Base-by-base conservation (phyloP, 2,113 vertebrate genomes). In the Corythaixoides concolor region DNA sequence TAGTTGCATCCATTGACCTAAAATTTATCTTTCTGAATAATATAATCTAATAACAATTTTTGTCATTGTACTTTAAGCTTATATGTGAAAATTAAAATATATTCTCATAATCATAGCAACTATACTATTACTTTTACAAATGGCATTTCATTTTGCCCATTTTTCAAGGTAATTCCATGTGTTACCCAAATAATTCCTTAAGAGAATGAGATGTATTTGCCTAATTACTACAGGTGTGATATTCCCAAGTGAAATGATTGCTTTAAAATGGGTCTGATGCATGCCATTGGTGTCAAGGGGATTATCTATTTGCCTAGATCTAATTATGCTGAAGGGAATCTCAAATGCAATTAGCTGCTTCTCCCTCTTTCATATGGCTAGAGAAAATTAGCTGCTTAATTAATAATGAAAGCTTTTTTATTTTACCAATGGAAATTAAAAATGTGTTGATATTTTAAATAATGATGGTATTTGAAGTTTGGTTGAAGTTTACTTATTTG, bases 291-390 rank as follows among this genome's bases (percentile, higher is more conserved):
- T 88, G 75, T 88, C 90, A 93, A 86, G 92, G 76, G 88, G 62
- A 95, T 96, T 93, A 93, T 96, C 83, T 90, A 19, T 91, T 95
- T 96, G 72, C 68, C 85, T 80, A 82, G 75, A 90, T 96, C 90
- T 95, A 96, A 95, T 94, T 95, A 74, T 81, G 85, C 66, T 84
- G 88, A 86, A 93, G 79, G 76, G 64, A 93, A 88, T 75, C 79
- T 93, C 83, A 93, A 86, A 89, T 4, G 8, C 76, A 93, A 88
- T 97, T 96, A 94, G 35, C 64, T 81, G 41, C 63, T 94, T 90
- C 64, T 74, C n/a, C 43, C 5, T 86, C 33, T 74, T 93, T 89
- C 4, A 0, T 63, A 75, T 1, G 16, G 63, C 70, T 67, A 67
- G 80, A 75, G 60, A 95, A 96, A 97, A 95, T 93, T 93, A 92